phyloP scores from a whole-genome alignment of 2,797 vertebrate species.

The Percopsis omiscomaycus region DNA sequence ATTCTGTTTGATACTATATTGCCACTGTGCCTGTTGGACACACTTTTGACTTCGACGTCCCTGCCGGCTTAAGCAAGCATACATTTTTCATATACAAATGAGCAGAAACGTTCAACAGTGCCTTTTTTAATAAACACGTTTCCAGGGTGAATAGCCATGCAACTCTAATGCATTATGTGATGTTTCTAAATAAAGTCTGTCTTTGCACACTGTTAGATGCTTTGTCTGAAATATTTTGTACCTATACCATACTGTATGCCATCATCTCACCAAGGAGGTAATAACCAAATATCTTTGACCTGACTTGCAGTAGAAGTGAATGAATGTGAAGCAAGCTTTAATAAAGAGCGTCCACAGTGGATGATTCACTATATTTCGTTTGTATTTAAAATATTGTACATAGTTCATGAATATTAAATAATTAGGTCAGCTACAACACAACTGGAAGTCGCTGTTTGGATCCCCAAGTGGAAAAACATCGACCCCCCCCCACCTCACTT shows the following conservation, averaged over 20 bases:
- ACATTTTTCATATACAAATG: slow-evolving; percentile 41
- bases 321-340: too few relatives aligned
- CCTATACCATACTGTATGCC: neutral
- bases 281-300: too few relatives aligned
- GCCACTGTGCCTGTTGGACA: slow-evolving; percentile 45
- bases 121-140: slow-evolving; percentile 67
- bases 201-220: slow-evolving; percentile 35
- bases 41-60: slow-evolving; percentile 36
- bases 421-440: too few relatives aligned
- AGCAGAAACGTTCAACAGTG: slow-evolving; percentile 71
- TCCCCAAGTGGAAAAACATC: too few relatives aligned
- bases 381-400: too few relatives aligned
- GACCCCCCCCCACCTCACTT: too few relatives aligned
- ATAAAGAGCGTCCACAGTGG: too few relatives aligned
- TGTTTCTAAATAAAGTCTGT: slow-evolving; percentile 64
- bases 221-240: neutral
- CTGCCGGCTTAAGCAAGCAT: slow-evolving; percentile 42
- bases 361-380: too few relatives aligned
- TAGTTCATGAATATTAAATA: too few relatives aligned
- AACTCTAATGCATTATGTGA: slow-evolving; percentile 28
- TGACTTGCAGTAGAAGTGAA: too few relatives aligned
- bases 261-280: neutral
- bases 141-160: slow-evolving; percentile 34
- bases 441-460: too few relatives aligned
- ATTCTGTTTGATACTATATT: slow-evolving; percentile 9